Evolutionary conservation across 2,113 vertebrate genomes (phyloP).

Genomic region (Haemorhous mexicanus): DNA sequence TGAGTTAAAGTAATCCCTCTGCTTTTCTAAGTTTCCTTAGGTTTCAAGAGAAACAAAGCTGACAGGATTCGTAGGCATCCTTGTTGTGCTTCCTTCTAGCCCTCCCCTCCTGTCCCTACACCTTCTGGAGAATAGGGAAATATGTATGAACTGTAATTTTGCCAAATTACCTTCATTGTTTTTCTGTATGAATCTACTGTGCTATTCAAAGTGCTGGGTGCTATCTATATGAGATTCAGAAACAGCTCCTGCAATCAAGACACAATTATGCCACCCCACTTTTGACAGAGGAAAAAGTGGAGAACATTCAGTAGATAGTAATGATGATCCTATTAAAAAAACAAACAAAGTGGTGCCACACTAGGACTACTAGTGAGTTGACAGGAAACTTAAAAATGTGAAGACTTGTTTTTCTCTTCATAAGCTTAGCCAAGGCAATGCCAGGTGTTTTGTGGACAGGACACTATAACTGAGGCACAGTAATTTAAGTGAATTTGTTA

Average conservation of each 20-base stretch:
- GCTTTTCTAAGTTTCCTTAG: background rate
- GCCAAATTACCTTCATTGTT: background rate
- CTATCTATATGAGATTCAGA: background rate
- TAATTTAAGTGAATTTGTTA: background rate
- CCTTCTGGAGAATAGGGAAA: background rate
- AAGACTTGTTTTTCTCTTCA: background rate
- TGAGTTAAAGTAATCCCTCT: background rate
- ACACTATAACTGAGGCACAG: background rate
- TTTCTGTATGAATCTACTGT: background rate
- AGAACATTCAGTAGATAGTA: background rate
- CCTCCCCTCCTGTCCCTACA: background rate
- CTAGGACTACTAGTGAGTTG: background rate
- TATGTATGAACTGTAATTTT: background rate
- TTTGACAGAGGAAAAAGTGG: background rate
- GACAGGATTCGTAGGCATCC: background rate
- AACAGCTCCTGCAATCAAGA: background rate
- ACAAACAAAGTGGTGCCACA: background rate
- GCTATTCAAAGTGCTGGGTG: background rate
- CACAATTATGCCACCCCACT: background rate
- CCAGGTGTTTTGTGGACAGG: accelerated
- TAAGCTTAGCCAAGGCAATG: background rate
- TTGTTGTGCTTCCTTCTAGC: background rate
- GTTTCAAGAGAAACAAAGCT: background rate
- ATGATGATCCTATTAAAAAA: background rate
- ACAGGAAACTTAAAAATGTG: background rate